Evolutionary conservation across 2,797 vertebrate genomes (phyloP).

Genomic region (Tragopan temminckii): DNA sequence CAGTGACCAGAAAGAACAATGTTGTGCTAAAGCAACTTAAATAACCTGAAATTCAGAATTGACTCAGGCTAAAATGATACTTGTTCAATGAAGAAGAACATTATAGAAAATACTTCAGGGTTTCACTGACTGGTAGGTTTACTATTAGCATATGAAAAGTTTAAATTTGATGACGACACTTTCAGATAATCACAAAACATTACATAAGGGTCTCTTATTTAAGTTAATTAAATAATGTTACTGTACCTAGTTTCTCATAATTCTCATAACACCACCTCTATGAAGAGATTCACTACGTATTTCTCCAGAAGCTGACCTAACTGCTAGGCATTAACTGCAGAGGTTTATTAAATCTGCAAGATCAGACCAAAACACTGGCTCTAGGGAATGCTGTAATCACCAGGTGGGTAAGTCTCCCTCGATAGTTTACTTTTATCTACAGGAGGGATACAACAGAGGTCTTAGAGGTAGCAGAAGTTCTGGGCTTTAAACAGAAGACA

Average conservation of each 20-base stretch:
- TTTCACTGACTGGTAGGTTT: neutral
- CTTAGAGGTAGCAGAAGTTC: neutral
- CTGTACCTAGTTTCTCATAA: conserved; percentile 23
- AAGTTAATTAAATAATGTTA: conserved; percentile 62
- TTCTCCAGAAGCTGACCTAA: neutral
- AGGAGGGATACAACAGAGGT: neutral
- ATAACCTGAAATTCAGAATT: neutral
- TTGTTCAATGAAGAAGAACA: neutral
- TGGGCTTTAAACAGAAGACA: neutral
- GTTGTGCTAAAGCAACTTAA: neutral
- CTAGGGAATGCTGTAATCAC: neutral
- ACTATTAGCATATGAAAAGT: neutral
- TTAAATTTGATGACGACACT: neutral
- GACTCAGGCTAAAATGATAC: neutral
- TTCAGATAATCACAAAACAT: neutral
- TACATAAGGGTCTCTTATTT: conserved; percentile 28
- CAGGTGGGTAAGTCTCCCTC: neutral
- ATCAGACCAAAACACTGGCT: neutral
- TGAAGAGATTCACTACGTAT: neutral
- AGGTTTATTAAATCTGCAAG: neutral
- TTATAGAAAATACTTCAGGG: neutral
- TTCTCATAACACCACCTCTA: accelerated
- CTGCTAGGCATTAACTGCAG: neutral
- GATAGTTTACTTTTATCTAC: neutral
- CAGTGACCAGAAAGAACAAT: neutral